Evolutionary conservation across 1,140 invertebrate genomes (phyloP), one percentile per base, ranked within the genome.

Genomic region (Luehdorfia chinensis): DNA sequence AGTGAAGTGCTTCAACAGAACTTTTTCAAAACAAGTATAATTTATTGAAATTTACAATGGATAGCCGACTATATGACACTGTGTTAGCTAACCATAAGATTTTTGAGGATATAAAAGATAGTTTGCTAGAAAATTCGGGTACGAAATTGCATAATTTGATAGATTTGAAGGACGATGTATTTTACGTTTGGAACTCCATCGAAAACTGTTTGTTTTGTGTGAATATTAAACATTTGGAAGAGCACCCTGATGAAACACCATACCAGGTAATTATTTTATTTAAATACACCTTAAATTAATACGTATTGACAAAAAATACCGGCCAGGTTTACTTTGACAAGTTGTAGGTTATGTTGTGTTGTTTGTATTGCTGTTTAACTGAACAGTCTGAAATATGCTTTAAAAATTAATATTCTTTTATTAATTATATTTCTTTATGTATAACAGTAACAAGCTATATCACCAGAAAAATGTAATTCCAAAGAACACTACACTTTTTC

Each of bases 101-200:
- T 37, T 92, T 92, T 61, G 83, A 87, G 54, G 87, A 89, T 47
- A 62, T 92, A 21, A 88, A 88, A 49, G 78, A 86, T 23, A 77
- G 78, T 59, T 73, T 92, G 6, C 72, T 87, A 7, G 87, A 89
- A 63, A 79, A 77, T 66, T 39, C 59, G 21, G 80, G 77, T 41
- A 87, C 79, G n/a, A 91, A 91, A 47, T 89, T 91, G 9, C 77
- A 86, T 31, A 92, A 91, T 74, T 87, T 92, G 32, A 59, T 92
- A 4, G 88, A 89, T 53, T 87, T 92, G 21, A 88, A 88, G 31
- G 91, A 92, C 50, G 90, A 91, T 67, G 86, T 92, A 53, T 77
- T 92, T 9, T 93, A 90, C 56, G 84, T 89, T 45, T 93, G 92
- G 92, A 89, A 90, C 66, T 84, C 88, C 1, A 71, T 88, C 12